A percentile compares a stretch with the other conserved stretches of the same genome.
These are phyloP conservation scores for Callocephalon fimbriatum DNA, from an alignment of 2,113 vertebrate species.

Conservation along the genomic window DNA sequence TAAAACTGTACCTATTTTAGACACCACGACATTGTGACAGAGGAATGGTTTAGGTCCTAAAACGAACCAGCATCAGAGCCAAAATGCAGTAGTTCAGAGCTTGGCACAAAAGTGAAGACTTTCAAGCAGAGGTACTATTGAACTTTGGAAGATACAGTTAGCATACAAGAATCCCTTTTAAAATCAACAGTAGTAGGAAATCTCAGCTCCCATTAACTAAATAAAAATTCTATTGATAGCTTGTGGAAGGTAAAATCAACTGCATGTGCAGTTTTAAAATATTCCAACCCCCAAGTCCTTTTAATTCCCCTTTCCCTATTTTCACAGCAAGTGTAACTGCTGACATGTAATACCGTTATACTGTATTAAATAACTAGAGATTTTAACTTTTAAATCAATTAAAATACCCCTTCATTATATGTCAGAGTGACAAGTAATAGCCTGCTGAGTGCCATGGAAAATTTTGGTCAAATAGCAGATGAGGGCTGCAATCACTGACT, in stretches of 20 bases:
- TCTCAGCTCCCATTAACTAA: background rate
- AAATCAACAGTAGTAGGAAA: background rate
- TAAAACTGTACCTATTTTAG: background rate
- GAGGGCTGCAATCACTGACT: slow-evolving; percentile 69
- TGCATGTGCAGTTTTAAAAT: background rate
- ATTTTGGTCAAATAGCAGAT: slow-evolving; percentile 73
- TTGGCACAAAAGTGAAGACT: background rate
- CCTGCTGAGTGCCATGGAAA: slow-evolving; percentile 66
- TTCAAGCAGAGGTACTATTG: fast-evolving
- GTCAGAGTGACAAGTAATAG: slow-evolving; percentile 69
- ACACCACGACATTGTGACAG: background rate
- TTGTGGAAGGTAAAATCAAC: background rate
- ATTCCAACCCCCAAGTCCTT: background rate
- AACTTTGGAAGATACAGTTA: background rate
- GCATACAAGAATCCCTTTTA: background rate
- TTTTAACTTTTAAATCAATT: slow-evolving; percentile 65
- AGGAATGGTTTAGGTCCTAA: background rate
- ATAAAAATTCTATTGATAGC: background rate
- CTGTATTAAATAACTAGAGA: slow-evolving; percentile 40
- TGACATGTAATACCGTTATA: slow-evolving; percentile 30
- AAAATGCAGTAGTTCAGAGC: background rate
- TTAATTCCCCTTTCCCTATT: background rate
- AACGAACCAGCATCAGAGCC: background rate
- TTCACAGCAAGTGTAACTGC: background rate
- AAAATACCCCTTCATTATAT: slow-evolving; percentile 49